Evolutionary conservation across 2,888 invertebrate species (phyloP), one percentile per base, ranked within the genome.

Genomic region (Troides aeacus): DNA sequence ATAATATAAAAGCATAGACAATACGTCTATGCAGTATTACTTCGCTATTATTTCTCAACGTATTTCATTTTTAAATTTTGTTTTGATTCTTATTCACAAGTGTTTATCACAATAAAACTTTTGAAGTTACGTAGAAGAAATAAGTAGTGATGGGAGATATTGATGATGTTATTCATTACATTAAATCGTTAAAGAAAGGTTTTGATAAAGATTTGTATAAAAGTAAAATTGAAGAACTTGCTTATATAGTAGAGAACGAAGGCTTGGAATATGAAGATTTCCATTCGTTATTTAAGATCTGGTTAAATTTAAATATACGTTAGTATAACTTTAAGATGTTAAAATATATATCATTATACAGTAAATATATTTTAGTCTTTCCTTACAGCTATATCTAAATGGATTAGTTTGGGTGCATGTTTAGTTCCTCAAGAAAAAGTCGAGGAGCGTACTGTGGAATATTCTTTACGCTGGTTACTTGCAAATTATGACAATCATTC

Each of bases 291-390:
- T 89, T 93, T 72, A 88, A 87, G 84, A 79, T 92, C 74, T 93
- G 93, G 93, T 76, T 93, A 66, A 92, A 92, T 81, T 84, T 93
- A 76, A 85, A 83, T 65, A 88, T 93, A 78, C 91, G 93, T 93
- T 78, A 89, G 92, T 89, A 68, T 58, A 7, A 30, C 30, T 30
- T 30, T 30, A 30, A 30, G 30, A 30, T 30, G 30, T 30, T 30
- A 30, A 30, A 30, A 30, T 23, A 70, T 8, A 46, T 62, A n/a
- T 59, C 23, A 12, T 23, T 58, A 12, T 12, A 23, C n/a, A 23
- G n/a, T 58, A 6, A 58, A 23, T 64, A 59, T 46, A 42, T 17
- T 42, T 64, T 70, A 23, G 68, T 66, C 69, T 53, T 79, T 80
- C 71, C 21, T 82, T 83, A 36, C 74, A 93, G 93, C 93, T 2